These are phyloP conservation scores for Operophtera brumata DNA, from an alignment of 2,888 invertebrate species.

Conservation along the genomic window DNA sequence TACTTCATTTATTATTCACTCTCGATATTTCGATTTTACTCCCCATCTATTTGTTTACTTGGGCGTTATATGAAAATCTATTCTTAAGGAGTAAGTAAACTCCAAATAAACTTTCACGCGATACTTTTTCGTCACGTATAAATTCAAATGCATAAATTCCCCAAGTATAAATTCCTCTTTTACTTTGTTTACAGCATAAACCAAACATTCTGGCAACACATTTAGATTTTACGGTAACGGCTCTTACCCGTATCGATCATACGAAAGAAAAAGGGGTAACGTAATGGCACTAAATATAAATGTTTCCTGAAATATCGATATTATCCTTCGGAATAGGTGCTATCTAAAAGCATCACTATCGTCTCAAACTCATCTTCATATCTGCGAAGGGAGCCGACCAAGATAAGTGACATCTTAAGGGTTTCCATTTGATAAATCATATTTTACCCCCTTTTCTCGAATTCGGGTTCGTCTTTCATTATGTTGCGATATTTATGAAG, in stretches of 20 bases:
- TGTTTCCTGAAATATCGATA: slow-evolving; percentile 24
- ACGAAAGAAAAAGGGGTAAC: slow-evolving; percentile 7
- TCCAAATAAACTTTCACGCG: neutral
- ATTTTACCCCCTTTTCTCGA: slow-evolving; percentile 25
- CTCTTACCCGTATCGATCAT: slow-evolving; percentile 21
- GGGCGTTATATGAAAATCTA: no score
- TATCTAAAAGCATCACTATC: slow-evolving; percentile 17
- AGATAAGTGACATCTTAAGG: slow-evolving; percentile 34
- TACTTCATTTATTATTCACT: no score
- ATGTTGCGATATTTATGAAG: slow-evolving; percentile 22
- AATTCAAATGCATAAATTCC: no score
- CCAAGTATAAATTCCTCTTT: neutral
- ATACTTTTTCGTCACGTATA: slow-evolving; percentile 5
- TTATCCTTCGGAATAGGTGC: slow-evolving; percentile 8
- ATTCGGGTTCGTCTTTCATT: slow-evolving; percentile 25
- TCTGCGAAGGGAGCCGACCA: slow-evolving; percentile 17
- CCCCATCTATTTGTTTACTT: no score
- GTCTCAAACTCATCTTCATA: slow-evolving; percentile 33
- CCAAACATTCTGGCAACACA: slow-evolving; percentile 18
- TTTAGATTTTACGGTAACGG: slow-evolving; percentile 19
- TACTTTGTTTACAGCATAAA: slow-evolving; percentile 15
- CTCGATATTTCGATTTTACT: no score
- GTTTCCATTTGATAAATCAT: slow-evolving; percentile 35
- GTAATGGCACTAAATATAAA: slow-evolving; percentile 20
- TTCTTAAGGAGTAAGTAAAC: no score